A percentile compares a stretch with the other conserved stretches of the same genome.
These are phyloP conservation scores for Keiferia lycopersicella DNA, from an alignment of 2,888 invertebrate species.

Conservation along the genomic window DNA sequence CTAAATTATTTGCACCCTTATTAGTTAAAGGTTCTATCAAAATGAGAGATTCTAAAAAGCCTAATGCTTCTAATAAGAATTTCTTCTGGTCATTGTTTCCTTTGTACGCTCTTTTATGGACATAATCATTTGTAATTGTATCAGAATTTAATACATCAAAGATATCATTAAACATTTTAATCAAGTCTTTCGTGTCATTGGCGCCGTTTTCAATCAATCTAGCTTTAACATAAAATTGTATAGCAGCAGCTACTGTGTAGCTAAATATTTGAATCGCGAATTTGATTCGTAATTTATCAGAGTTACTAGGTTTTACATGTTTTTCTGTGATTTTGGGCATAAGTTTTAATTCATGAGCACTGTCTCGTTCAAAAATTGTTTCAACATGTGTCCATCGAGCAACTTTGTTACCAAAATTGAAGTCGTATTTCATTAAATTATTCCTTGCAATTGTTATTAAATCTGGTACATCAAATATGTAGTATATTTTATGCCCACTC, in stretches of 20 bases:
- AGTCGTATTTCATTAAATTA: constrained; percentile 23
- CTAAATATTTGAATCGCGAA: constrained; percentile 20
- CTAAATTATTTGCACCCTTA: neutral
- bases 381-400: constrained; percentile 18
- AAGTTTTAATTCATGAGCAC: constrained; percentile 18
- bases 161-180: constrained; percentile 17
- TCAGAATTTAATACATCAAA: constrained; percentile 21
- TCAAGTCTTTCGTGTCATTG: constrained; percentile 13
- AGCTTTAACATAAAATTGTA: constrained; percentile 14
- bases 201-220: constrained; percentile 16
- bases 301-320: constrained; percentile 18
- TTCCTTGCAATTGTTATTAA: constrained; percentile 16
- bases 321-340: constrained; percentile 21
- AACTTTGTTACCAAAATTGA: constrained; percentile 18
- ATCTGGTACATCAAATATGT: constrained; percentile 21
- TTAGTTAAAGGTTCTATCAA: constrained; percentile 14
- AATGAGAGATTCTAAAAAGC: constrained; percentile 13
- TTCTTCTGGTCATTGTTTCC: constrained; percentile 18
- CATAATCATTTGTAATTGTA: constrained; percentile 14
- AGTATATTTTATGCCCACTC: constrained; percentile 18
- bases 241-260: constrained; percentile 17
- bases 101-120: constrained; percentile 19
- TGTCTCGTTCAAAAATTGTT: constrained; percentile 15
- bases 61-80: constrained; percentile 9
- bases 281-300: constrained; percentile 10